phyloP scores from a whole-genome alignment of 2,888 invertebrate species.

The Antitype chi region DNA sequence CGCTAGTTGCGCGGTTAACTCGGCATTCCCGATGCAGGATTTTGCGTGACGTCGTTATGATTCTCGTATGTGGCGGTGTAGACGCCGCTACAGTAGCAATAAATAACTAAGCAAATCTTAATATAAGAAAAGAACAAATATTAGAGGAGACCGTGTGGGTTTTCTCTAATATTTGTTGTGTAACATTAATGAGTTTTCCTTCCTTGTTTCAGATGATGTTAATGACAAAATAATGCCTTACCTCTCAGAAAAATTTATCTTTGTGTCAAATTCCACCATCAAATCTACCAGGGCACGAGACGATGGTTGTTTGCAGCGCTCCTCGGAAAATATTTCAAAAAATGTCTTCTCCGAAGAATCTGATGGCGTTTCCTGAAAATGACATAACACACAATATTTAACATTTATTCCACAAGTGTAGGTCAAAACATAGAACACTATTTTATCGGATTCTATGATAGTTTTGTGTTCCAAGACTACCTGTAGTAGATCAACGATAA shows the following conservation, averaged over 20 bases:
- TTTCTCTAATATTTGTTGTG: no score
- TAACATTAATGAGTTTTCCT: background rate
- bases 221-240: conserved; percentile 64
- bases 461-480: no score
- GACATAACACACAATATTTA: background rate
- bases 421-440: no score
- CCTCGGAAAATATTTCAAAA: conserved; percentile 89
- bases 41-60: no score
- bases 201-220: background rate
- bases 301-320: conserved; percentile 89
- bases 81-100: background rate
- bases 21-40: no score
- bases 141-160: no score
- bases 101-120: background rate
- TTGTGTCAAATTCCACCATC: conserved; percentile 91
- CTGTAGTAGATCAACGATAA: no score
- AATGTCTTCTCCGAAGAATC: conserved; percentile 83
- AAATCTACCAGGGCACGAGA: conserved; percentile 91
- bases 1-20: no score
- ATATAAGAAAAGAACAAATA: no score
- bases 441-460: no score
- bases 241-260: conserved; percentile 91
- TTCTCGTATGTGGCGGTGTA: no score
- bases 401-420: no score
- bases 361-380: conserved; percentile 74